These are phyloP conservation scores for Caranx melampygus DNA, from an alignment of 2,113 vertebrate species.

Conservation along the genomic window DNA sequence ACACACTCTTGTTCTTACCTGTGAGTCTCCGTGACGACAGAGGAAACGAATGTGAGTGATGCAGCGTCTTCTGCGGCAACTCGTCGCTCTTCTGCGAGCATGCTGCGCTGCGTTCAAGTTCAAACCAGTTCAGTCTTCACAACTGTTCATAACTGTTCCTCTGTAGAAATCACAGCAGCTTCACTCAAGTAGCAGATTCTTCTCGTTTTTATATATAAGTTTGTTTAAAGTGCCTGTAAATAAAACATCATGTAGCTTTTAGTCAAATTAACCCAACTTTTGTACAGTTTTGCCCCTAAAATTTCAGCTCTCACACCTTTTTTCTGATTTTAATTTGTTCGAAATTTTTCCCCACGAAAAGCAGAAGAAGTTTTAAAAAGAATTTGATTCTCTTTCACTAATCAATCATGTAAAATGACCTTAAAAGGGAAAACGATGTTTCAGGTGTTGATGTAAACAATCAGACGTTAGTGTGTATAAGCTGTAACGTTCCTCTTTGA, in stretches of 20 bases:
- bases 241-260: slow-evolving; percentile 2
- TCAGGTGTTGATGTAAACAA: neutral
- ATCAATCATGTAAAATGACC: neutral
- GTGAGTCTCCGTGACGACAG: neutral
- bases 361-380: no score
- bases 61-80: no score
- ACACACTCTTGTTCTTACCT: neutral
- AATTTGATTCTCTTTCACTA: neutral
- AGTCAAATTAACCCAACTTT: neutral
- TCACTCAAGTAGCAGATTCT: neutral
- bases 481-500: neutral
- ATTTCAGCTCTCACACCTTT: no score
- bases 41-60: neutral
- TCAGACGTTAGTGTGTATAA: no score
- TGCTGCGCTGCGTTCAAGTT: neutral
- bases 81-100: no score
- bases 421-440: neutral
- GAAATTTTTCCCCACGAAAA: no score
- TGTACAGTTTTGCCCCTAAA: no score
- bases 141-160: neutral
- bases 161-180: neutral
- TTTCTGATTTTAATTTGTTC: neutral
- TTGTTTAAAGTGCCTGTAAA: slow-evolving; percentile 42
- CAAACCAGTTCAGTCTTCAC: neutral
- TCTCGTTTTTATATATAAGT: neutral